Evolutionary conservation across 2,888 invertebrate species (phyloP), one percentile per base, ranked within the genome.

Genomic region (Ypsolopha sequella): DNA sequence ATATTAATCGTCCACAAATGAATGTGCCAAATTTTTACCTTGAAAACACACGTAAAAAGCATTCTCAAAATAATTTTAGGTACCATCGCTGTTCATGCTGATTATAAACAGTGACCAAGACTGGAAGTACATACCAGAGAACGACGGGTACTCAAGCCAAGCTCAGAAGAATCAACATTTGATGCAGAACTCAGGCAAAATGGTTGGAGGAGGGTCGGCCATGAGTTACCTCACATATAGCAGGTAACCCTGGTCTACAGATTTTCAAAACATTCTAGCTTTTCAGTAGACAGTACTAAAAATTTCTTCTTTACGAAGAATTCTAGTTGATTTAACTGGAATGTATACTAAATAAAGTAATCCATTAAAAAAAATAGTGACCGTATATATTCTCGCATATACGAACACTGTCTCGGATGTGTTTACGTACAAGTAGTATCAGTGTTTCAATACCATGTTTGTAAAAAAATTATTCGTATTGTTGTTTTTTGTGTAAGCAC

Each of bases 201-300:
- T 47, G 51, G 41, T 51, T 9, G 51, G 51, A 7, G 46, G 49
- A 34, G 36, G 51, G 6, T 51, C 51, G 7, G 39, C 46, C 10
- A 13, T 46, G 35, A 36, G 14, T 24, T 45, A 39, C 13, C 55
- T 55, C 67, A 8, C 53, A 60, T 13, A 65, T 65, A 6, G 59
- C 60, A 39, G 55, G 57, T 10, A 6, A 43, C 4, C 2, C 24
- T 24, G 24, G 24, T 24, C 24, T 24, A 24, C 24, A 24, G 24
- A 24, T 24, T 24, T 24, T 24, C 24, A 24, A 24, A 24, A 4
- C 24, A 24, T 4, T 4, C 4, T 4, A 24, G 24, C 24, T 24
- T 24, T 4, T 24, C 24, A 3, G 24, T 24, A 4, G 2, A 24
- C 2, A 24, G 24, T 24, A 24, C 24, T 2, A 24, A 24, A 24